Evolutionary conservation across 2,888 invertebrate species (phyloP).

Genomic region (Lithodes maja): DNA sequence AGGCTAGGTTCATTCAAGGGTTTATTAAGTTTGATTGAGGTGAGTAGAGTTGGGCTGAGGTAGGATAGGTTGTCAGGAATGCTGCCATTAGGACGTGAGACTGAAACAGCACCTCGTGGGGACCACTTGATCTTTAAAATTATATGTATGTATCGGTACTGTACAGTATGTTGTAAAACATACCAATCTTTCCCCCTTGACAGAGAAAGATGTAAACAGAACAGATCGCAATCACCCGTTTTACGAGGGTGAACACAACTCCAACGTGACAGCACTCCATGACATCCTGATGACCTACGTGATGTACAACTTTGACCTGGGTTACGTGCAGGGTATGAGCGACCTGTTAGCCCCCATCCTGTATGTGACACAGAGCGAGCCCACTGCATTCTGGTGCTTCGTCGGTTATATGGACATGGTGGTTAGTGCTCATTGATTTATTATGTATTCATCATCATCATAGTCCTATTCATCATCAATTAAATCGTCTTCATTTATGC

Average conservation of each 20-base stretch:
- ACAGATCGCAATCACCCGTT: conserved; percentile 94
- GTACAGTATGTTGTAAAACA: not conserved
- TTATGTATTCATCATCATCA: too few species aligned
- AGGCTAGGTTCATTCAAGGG: too few species aligned
- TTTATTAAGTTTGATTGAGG: too few species aligned
- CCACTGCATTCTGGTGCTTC: conserved; percentile 99
- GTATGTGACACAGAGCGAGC: conserved; percentile 91
- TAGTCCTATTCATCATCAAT: too few species aligned
- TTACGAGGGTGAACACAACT: conserved; percentile 95
- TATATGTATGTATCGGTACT: not conserved
- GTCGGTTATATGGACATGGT: conserved; percentile 97
- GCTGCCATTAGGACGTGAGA: too few species aligned
- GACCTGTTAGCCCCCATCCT: conserved; percentile 95
- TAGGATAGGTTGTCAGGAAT: too few species aligned
- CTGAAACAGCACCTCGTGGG: too few species aligned
- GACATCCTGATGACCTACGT: conserved; percentile 98
- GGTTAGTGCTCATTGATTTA: conserved; percentile 77
- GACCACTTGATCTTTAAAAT: too few species aligned
- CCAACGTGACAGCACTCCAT: conserved; percentile 87
- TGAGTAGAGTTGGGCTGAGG: not conserved
- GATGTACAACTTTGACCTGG: conserved; percentile 99
- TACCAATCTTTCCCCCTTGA: conserved; percentile 5
- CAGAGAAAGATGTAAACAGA: conserved; percentile 97
- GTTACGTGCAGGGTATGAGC: conserved; percentile 88
- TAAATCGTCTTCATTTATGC: too few species aligned